Evolutionary conservation across 1,140 invertebrate genomes (phyloP).

Genomic region (Hormaphis cornu): DNA sequence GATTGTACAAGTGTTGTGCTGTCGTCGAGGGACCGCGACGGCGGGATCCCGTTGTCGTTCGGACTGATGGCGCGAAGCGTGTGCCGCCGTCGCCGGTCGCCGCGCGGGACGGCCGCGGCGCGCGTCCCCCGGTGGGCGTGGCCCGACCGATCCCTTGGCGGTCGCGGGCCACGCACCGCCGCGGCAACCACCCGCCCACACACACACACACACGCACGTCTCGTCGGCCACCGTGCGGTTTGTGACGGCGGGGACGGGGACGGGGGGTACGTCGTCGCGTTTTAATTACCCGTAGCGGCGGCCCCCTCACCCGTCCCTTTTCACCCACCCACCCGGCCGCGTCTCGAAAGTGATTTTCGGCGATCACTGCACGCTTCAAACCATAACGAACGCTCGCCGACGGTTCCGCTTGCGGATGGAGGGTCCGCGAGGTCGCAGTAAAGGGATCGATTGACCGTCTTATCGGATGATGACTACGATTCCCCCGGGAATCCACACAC

Average conservation of each 20-base stretch:
- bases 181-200: constrained; percentile 13
- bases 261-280: neutral
- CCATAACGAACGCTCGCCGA: no score
- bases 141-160: neutral
- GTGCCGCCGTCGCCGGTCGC: neutral
- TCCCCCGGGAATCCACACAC: no score
- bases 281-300: neutral
- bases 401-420: no score
- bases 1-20: no score
- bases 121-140: constrained; percentile 21
- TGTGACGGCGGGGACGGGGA: no score
- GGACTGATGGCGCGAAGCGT: constrained; percentile 14
- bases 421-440: no score
- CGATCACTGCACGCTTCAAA: no score
- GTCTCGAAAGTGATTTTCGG: no score
- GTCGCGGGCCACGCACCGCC: neutral
- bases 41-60: constrained; percentile 15
- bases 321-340: no score
- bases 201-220: neutral
- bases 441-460: no score
- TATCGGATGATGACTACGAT: no score
- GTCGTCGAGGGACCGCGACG: neutral
- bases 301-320: neutral
- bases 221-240: neutral
- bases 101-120: constrained; percentile 6